Conservation (phyloP, 2,113 vertebrate genomes). For the Indicator indicator region DNA sequence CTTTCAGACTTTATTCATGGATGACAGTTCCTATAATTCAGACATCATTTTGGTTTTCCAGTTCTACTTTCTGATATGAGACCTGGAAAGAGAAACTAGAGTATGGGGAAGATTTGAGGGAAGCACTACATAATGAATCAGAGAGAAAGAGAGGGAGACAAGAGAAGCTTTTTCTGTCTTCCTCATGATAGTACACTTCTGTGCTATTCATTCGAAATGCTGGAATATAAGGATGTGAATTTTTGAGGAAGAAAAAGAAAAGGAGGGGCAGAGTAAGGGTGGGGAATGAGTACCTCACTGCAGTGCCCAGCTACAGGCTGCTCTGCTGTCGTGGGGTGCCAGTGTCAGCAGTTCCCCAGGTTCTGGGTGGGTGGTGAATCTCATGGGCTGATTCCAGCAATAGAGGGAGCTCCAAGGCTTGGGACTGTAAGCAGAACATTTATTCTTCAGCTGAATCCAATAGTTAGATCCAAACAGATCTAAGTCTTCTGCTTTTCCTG, state of each 20-base stretch:
- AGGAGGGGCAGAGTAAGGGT: not conserved
- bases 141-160: not conserved
- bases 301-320: not conserved
- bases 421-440: not conserved
- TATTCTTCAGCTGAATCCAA: not conserved
- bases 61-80: not conserved
- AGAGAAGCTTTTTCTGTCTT: not conserved
- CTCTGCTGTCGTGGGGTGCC: not conserved
- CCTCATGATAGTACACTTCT: not conserved
- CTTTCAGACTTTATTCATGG: not conserved
- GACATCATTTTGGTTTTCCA: not conserved
- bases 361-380: not conserved
- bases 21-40: not conserved
- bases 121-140: not conserved
- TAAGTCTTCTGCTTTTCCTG: not conserved
- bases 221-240: not conserved
- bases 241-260: not conserved
- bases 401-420: not conserved
- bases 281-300: not conserved
- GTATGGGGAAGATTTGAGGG: not conserved
- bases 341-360: accelerated
- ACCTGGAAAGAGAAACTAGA: not conserved
- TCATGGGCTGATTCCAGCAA: not conserved
- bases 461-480: not conserved
- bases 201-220: not conserved